Percentiles rank a stretch among this genome's conserved stretches.
Evolutionary conservation across 1,140 invertebrate species (phyloP).

Genomic region (Littorina saxatilis): DNA sequence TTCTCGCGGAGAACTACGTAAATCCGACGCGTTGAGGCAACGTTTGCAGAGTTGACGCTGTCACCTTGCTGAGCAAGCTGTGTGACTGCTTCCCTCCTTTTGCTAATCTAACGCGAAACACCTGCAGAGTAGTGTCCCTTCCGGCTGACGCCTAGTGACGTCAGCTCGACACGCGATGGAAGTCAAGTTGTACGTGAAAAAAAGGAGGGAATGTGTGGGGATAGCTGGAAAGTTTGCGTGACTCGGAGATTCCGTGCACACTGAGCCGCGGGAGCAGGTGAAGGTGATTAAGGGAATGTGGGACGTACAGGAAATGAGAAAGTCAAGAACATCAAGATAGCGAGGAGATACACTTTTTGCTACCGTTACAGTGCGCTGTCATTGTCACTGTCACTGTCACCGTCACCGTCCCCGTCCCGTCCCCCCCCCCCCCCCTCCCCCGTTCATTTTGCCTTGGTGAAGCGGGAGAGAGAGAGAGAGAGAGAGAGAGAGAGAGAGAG

Average conservation of each 20-base stretch:
- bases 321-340: too few species aligned
- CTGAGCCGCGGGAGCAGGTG: neutral
- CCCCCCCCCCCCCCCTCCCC: too few species aligned
- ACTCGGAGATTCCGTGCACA: neutral
- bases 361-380: too few species aligned
- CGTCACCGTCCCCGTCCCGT: too few species aligned
- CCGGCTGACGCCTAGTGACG: neutral
- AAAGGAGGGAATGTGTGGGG: neutral
- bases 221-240: neutral
- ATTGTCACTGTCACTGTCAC: too few species aligned
- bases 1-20: too few species aligned
- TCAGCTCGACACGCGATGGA: neutral
- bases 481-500: too few species aligned
- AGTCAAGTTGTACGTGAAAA: neutral
- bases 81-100: neutral
- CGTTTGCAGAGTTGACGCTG: neutral
- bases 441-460: too few species aligned
- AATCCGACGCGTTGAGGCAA: too few species aligned
- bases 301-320: neutral
- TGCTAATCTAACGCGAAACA: neutral
- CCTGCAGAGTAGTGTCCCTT: conserved; percentile 22
- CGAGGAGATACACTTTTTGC: too few species aligned
- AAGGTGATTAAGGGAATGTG: neutral
- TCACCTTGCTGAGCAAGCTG: neutral
- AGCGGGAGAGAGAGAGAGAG: too few species aligned